phyloP scores from a whole-genome alignment of 2,888 invertebrate genomes.

The Girardia tigrina region DNA sequence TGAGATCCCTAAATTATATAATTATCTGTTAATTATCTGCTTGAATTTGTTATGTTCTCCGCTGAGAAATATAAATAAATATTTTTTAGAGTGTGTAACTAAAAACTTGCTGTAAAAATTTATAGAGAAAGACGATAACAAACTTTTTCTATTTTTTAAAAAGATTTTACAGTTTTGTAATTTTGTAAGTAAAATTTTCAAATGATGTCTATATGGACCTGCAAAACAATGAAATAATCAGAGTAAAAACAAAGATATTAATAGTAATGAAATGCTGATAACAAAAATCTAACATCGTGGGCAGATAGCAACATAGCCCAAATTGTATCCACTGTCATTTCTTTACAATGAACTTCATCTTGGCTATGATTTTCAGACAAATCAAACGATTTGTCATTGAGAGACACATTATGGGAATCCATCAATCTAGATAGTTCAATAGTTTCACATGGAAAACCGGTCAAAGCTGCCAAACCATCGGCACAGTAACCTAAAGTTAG shows the following conservation, averaged over 20 bases:
- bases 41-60: too few relatives aligned
- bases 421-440: not conserved
- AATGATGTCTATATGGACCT: not conserved
- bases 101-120: too few relatives aligned
- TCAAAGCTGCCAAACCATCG: slow-evolving; percentile 85
- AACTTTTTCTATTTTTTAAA: too few relatives aligned
- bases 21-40: too few relatives aligned
- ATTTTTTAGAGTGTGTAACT: too few relatives aligned
- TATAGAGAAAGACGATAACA: too few relatives aligned
- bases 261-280: not conserved
- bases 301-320: not conserved
- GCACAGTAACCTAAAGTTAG: slow-evolving; percentile 85
- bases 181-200: not conserved
- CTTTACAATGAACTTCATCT: not conserved
- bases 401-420: not conserved
- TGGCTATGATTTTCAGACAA: not conserved
- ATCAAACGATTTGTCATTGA: not conserved
- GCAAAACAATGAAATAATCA: not conserved
- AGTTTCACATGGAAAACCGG: slow-evolving; percentile 82
- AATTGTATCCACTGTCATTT: not conserved
- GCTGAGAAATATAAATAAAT: too few relatives aligned
- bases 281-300: not conserved
- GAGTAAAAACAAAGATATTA: not conserved
- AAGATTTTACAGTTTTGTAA: too few relatives aligned
- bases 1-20: too few relatives aligned